Percentiles rank a stretch among this genome's conserved stretches.
These are phyloP conservation scores for Phenganax stokvisi DNA, from an alignment of 92 coral and sea anemone species.

Conservation along the genomic window DNA sequence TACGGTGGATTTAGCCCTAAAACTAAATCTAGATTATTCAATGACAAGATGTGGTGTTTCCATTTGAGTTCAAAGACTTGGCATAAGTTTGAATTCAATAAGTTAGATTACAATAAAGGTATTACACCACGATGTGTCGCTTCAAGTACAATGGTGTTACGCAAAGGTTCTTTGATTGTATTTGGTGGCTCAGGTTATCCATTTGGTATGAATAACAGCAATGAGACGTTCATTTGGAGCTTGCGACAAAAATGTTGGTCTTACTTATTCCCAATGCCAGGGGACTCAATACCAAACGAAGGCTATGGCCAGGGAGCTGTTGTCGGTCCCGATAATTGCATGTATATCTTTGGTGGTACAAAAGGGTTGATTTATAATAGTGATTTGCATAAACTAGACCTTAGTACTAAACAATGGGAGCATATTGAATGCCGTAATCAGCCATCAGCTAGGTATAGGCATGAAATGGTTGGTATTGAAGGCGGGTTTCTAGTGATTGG, in stretches of 20 bases:
- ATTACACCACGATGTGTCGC: conserved; percentile 73
- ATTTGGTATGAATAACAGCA: conserved; percentile 79
- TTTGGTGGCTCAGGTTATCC: conserved; percentile 99
- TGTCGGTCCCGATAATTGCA: conserved; percentile 67
- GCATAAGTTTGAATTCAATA: conserved; percentile 51
- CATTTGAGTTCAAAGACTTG: conserved; percentile 60
- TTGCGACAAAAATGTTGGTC: conserved; percentile 59
- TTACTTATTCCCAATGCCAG: conserved; percentile 43
- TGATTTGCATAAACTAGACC: conserved; percentile 57
- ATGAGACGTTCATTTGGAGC: conserved; percentile 62
- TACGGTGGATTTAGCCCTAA: conserved; percentile 92
- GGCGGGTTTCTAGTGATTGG: conserved; percentile 72
- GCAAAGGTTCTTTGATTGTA: conserved; percentile 64
- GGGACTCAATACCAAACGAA: conserved; percentile 53
- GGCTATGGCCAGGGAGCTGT: conserved; percentile 94
- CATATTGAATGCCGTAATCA: conserved; percentile 43
- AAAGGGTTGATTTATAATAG: conserved; percentile 75
- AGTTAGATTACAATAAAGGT: conserved; percentile 33
- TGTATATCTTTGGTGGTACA: conserved; percentile 90
- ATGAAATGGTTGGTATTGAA: conserved; percentile 75
- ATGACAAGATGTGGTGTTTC: conserved; percentile 75
- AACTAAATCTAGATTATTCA: conserved; percentile 52
- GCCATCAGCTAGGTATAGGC: conserved; percentile 70
- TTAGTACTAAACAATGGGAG: conserved; percentile 62
- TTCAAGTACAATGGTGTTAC: conserved; percentile 67